Percentiles rank a stretch among this genome's conserved stretches.
Conservation (phyloP, 2,888 invertebrate species). For the Calameuta filiformis region DNA sequence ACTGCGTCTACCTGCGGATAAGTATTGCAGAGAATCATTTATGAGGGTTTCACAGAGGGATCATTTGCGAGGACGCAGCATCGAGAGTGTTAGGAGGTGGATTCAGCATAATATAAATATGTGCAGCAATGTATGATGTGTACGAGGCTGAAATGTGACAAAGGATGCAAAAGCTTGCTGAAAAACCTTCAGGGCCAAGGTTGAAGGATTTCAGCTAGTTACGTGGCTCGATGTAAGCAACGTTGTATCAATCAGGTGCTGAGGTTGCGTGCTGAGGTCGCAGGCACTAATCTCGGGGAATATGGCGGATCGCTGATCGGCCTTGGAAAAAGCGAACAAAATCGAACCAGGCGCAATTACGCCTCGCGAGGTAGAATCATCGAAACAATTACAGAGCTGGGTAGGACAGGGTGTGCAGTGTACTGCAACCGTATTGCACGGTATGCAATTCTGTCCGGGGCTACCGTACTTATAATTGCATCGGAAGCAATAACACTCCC, state of each 20-base stretch:
- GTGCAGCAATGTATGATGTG: not conserved
- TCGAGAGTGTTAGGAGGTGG: not conserved
- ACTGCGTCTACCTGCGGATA: not conserved
- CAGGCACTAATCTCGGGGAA: constrained; percentile 36
- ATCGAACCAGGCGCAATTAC: constrained; percentile 60
- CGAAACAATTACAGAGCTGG: constrained; percentile 52
- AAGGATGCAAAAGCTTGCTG: not conserved
- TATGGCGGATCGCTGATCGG: constrained; percentile 36
- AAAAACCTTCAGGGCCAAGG: not conserved
- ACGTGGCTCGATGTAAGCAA: not conserved
- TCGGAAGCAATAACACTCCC: constrained; percentile 36
- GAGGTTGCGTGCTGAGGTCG: constrained; percentile 53
- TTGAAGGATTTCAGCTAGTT: not conserved
- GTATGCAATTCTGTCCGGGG: constrained; percentile 29
- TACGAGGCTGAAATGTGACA: not conserved
- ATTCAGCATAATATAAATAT: not conserved
- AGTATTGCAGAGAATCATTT: not conserved
- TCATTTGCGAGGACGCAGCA: not conserved
- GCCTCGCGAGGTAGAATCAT: constrained; percentile 46
- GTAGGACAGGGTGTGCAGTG: constrained; percentile 15
- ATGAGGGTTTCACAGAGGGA: not conserved
- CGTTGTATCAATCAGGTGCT: constrained; percentile 43
- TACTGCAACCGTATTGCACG: not conserved
- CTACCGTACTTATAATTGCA: constrained; percentile 53
- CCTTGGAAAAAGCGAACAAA: constrained; percentile 53